Base-by-base conservation (phyloP, 1,140 invertebrate genomes). In the Berghia stephanieae region DNA sequence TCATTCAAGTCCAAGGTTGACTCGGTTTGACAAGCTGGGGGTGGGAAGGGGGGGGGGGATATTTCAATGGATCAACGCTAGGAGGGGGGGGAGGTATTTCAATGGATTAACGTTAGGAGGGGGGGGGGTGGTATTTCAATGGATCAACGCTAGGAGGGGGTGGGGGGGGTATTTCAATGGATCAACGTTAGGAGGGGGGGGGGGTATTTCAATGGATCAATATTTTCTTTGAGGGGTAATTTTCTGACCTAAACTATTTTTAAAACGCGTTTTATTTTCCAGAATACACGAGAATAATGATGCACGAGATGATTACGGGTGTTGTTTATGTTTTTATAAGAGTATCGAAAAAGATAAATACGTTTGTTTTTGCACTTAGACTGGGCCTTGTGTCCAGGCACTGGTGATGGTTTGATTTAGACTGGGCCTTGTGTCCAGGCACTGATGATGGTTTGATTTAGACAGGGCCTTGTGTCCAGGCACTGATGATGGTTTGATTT, bases 181-280 rank as follows among this genome's bases (percentile, higher is more conserved):
- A 24, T 52, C 13, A 16, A 24, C 24, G 46, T 52, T 52, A 24
- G 5, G 55, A 6, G 57, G 10, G 57, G 10, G 57, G 10, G 57
- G 10, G 57, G 1, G n/a, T 2, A 2, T 60, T 24, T 60, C 24
- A 27, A 34, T 60, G 57, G 24, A 24, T 72, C 21, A 49, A 24
- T 4, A n/a, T 44, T 31, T 52, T 86, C 87, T 73, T 80, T 13
- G 13, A 24, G 13, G 46, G n/a, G 8, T 21, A 57, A n/a, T 21
- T 27, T 27, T 16, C 24, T 27, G 55, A 2, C 55, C 8, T 1
- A 52, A 52, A 52, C 5, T 57, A 57, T 27, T 6, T 57, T 6
- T n/a, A 57, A 57, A 57, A 6, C 34, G 0, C 55, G 24, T n/a
- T 60, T 60, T 4, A 5, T 6, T 31, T 31, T 27, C 8, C 18